Evolutionary conservation across 2,888 invertebrate species (phyloP).

Genomic region (Napeogenes inachia): DNA sequence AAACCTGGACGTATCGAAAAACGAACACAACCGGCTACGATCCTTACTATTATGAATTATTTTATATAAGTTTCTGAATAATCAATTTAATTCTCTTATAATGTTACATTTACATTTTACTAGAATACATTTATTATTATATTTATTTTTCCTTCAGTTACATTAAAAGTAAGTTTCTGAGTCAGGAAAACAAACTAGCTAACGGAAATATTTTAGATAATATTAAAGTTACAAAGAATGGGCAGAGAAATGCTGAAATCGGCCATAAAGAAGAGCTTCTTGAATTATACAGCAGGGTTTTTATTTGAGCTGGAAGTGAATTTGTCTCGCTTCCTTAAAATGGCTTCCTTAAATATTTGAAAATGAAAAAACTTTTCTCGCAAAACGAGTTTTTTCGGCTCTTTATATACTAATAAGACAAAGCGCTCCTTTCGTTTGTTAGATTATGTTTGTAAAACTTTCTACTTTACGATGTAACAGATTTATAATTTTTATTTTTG

Average conservation of each 20-base stretch:
- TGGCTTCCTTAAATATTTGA: slow-evolving; percentile 20
- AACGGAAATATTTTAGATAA: slow-evolving; percentile 2
- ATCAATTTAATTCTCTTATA: too few relatives aligned
- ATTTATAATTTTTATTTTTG: neutral
- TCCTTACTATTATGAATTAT: too few relatives aligned
- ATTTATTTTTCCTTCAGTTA: neutral
- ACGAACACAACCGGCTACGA: too few relatives aligned
- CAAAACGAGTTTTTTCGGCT: slow-evolving; percentile 11
- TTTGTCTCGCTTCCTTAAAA: slow-evolving; percentile 27
- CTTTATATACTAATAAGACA: slow-evolving; percentile 7
- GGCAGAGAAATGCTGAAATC: slow-evolving; percentile 16
- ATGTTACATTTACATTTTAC: too few relatives aligned
- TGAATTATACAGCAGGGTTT: slow-evolving; percentile 27
- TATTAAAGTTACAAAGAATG: slow-evolving; percentile 2
- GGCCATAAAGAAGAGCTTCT: slow-evolving; percentile 23
- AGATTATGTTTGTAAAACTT: neutral
- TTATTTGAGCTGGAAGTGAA: slow-evolving; percentile 30
- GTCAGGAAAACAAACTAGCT: neutral
- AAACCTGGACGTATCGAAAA: too few relatives aligned
- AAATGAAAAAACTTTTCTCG: slow-evolving; percentile 19
- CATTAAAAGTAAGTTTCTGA: neutral
- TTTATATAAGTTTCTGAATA: too few relatives aligned
- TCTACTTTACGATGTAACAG: neutral
- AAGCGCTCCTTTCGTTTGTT: slow-evolving; percentile 2
- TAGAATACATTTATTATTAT: too few relatives aligned